Percentiles rank a stretch among this genome's conserved stretches.
These are phyloP conservation scores for Myzus persicae DNA, from an alignment of 1,140 invertebrate species.

Conservation along the genomic window DNA sequence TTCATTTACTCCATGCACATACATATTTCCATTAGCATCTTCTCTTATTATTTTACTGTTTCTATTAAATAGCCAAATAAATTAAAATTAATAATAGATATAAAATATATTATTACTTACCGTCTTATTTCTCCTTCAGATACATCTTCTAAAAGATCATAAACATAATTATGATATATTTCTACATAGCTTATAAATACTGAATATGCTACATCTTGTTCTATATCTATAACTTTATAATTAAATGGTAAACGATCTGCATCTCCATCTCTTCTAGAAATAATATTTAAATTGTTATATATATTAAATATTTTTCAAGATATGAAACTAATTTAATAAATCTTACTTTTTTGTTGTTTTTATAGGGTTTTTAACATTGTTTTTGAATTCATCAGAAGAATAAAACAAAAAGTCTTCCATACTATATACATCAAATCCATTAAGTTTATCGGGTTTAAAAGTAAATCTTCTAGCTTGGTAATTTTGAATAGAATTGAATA, in stretches of 20 bases:
- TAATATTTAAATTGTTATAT: background rate
- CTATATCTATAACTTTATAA: conserved; percentile 72
- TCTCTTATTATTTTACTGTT: conserved; percentile 76
- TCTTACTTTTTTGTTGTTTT: conserved; percentile 39
- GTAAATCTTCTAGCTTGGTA: conserved; percentile 82
- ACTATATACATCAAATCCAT: conserved; percentile 90
- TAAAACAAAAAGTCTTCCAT: conserved; percentile 77
- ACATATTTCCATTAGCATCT: conserved; percentile 85
- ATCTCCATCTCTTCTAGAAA: conserved; percentile 61
- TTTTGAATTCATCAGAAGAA: conserved; percentile 47
- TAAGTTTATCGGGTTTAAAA: conserved; percentile 92
- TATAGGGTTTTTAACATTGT: conserved; percentile 29
- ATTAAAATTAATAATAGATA: conserved; percentile 39
- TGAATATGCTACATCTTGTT: conserved; percentile 83
- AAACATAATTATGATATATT: conserved; percentile 98
- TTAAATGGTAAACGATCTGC: conserved; percentile 65
- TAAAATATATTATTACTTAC: conserved; percentile 10
- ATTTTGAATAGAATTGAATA: conserved; percentile 88
- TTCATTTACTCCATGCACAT: conserved; percentile 88
- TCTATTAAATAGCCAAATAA: conserved; percentile 65
- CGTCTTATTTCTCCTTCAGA: conserved; percentile 54
- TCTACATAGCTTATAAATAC: conserved; percentile 97
- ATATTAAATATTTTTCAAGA: background rate
- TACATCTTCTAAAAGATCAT: conserved; percentile 88
- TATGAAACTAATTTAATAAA: background rate